Percentiles rank a stretch among this genome's conserved stretches.
These are phyloP conservation scores for Osmerus mordax DNA, from an alignment of 2,113 vertebrate species.

Conservation along the genomic window DNA sequence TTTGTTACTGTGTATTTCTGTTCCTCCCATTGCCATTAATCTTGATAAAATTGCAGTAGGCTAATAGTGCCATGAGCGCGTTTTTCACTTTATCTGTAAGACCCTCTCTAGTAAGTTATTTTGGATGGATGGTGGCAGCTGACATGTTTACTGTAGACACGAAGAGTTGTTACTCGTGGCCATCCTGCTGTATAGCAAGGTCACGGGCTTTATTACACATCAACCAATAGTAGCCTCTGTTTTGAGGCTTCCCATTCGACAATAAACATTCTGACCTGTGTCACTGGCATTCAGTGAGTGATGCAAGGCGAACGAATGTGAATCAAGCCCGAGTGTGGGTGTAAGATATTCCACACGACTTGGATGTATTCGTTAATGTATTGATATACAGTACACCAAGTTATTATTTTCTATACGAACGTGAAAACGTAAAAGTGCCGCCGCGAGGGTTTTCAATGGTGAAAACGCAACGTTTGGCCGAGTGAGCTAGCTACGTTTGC, in stretches of 20 bases:
- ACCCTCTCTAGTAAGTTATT: no score
- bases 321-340: constrained; percentile 9
- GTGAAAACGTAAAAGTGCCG: not conserved
- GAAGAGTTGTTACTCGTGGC: no score
- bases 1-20: no score
- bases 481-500: constrained; percentile 28
- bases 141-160: no score
- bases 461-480: not conserved
- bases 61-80: no score
- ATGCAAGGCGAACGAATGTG: constrained; percentile 18
- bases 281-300: not conserved
- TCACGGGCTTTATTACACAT: not conserved
- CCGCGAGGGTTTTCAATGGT: not conserved
- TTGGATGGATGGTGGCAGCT: no score
- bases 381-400: not conserved
- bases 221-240: constrained; percentile 74
- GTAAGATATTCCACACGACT: not conserved
- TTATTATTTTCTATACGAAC: not conserved
- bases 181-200: no score
- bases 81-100: no score
- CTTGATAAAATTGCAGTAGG: no score
- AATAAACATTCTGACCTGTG: constrained; percentile 57
- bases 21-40: no score
- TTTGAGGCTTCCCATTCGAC: constrained; percentile 64
- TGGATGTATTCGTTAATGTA: constrained; percentile 1